These are phyloP conservation scores for Limnephilus marmoratus DNA, from an alignment of 2,888 invertebrate genomes.

Conservation along the genomic window DNA sequence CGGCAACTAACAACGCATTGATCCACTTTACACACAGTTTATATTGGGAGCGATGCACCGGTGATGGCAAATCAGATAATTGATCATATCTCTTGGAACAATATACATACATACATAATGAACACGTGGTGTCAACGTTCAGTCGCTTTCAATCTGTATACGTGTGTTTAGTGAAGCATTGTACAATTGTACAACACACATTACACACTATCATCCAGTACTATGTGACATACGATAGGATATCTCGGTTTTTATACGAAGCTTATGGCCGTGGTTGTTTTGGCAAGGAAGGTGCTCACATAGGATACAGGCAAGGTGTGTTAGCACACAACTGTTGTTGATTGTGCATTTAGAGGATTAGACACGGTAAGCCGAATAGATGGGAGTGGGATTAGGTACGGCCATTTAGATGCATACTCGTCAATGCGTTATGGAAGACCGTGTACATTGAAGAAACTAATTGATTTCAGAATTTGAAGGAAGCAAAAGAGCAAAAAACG, in stretches of 20 bases:
- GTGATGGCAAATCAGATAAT: neutral
- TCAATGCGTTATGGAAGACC: neutral
- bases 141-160: no score
- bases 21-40: conserved; percentile 19
- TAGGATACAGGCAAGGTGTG: no score
- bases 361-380: no score
- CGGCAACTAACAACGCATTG: neutral
- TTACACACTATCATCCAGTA: neutral
- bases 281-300: neutral
- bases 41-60: conserved; percentile 27
- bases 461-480: neutral
- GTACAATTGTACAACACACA: neutral
- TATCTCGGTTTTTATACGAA: neutral
- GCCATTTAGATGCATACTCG: no score
- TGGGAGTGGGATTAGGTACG: no score
- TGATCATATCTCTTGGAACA: neutral
- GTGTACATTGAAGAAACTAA: neutral
- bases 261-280: neutral
- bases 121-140: neutral
- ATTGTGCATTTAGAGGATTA: no score
- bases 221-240: neutral
- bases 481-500: no score
- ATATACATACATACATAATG: neutral
- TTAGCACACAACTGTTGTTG: no score
- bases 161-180: no score